Conservation (phyloP, 92 coral and sea anemone genomes). For the Actinernus sp. region DNA sequence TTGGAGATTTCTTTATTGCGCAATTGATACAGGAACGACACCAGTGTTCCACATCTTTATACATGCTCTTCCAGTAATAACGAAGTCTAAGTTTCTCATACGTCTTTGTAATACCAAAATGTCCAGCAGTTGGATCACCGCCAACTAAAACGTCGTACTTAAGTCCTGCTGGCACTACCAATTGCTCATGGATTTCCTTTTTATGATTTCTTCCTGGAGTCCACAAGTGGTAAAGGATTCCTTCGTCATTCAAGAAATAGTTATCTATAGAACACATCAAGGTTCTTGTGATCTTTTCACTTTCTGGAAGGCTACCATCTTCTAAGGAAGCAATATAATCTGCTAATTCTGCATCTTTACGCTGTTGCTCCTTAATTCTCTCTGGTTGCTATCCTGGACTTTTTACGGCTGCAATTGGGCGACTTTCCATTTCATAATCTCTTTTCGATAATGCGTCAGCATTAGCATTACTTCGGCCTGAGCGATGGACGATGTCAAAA, state of each 20-base stretch:
- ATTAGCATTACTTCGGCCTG: too few relatives aligned
- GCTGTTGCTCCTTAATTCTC: background rate
- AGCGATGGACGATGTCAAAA: slow-evolving; percentile 37
- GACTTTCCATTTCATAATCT: too few relatives aligned
- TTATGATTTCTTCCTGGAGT: background rate
- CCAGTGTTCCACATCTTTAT: slow-evolving; percentile 48
- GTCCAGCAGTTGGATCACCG: too few relatives aligned
- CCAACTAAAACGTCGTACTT: too few relatives aligned
- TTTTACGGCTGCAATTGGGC: too few relatives aligned
- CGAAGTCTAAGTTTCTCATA: slow-evolving; percentile 8
- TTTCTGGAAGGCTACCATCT: background rate
- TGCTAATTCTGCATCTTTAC: slow-evolving; percentile 2
- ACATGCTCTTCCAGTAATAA: slow-evolving; percentile 18
- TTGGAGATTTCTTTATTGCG: slow-evolving; percentile 58
- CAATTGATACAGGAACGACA: slow-evolving; percentile 50
- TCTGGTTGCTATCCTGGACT: slow-evolving; percentile 8
- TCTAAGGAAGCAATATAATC: slow-evolving; percentile 9
- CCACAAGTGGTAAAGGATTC: slow-evolving; percentile 5
- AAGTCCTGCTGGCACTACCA: too few relatives aligned
- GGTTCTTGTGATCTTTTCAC: background rate
- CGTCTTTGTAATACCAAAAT: slow-evolving; percentile 25
- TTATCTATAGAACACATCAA: too few relatives aligned
- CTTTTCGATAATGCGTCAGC: too few relatives aligned
- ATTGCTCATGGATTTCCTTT: background rate
- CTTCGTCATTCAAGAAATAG: slow-evolving; percentile 1